A percentile compares a stretch with the other conserved stretches of the same genome.
Conservation (phyloP, 2,888 invertebrate genomes). For the Eurytoma adleriae region DNA sequence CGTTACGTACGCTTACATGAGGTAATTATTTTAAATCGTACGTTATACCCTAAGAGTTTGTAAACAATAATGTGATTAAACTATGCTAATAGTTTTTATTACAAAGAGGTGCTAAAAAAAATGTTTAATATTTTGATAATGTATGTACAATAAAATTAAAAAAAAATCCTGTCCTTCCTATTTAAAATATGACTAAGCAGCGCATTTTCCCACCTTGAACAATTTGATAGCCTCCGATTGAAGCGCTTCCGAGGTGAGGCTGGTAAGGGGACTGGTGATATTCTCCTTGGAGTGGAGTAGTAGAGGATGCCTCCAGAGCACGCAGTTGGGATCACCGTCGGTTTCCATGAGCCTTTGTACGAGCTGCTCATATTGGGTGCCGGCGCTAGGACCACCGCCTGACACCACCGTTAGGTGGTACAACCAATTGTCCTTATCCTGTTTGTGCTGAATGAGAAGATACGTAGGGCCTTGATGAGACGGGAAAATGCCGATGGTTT, state of each 20-base stretch:
- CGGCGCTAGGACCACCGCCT: slow-evolving; percentile 92
- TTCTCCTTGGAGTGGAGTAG: slow-evolving; percentile 94
- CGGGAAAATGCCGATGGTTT: slow-evolving; percentile 96
- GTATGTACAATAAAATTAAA: background rate
- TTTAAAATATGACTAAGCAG: too few species aligned
- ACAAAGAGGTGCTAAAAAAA: background rate
- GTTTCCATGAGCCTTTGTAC: slow-evolving; percentile 97
- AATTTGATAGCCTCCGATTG: slow-evolving; percentile 95
- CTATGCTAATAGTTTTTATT: background rate
- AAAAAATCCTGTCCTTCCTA: background rate
- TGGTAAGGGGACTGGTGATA: slow-evolving; percentile 92
- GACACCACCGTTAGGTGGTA: slow-evolving; percentile 94
- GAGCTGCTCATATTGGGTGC: slow-evolving; percentile 97
- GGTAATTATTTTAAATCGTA: background rate
- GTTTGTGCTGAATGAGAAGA: slow-evolving; percentile 92
- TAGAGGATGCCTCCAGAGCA: slow-evolving; percentile 95
- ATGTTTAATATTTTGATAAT: background rate
- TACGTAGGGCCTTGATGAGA: slow-evolving; percentile 96
- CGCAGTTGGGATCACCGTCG: slow-evolving; percentile 94
- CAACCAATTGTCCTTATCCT: slow-evolving; percentile 94
- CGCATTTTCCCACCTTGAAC: slow-evolving; percentile 84
- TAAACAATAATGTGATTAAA: too few species aligned
- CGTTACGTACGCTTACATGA: background rate
- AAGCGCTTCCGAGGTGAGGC: slow-evolving; percentile 90
- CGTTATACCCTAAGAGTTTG: background rate